Conservation (phyloP, 2,888 invertebrate genomes). For the Timema cristinae region DNA sequence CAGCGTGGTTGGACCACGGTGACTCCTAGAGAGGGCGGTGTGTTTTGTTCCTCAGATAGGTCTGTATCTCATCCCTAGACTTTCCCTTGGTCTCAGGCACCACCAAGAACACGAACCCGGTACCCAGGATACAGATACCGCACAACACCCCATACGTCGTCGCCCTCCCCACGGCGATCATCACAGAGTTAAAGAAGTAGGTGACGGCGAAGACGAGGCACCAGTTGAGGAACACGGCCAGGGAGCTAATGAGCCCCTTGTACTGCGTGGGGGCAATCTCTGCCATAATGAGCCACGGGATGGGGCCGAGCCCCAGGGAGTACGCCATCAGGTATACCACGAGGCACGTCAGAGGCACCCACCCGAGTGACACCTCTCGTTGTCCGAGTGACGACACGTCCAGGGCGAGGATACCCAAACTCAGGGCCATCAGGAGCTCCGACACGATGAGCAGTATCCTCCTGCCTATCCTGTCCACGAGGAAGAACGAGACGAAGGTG, state of each 20-base stretch:
- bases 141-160: conserved; percentile 24
- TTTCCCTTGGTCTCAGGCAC: conserved; percentile 29
- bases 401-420: conserved; percentile 63
- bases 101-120: conserved; percentile 20
- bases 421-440: conserved; percentile 66
- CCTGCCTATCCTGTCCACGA: conserved; percentile 77
- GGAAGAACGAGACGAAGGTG: conserved; percentile 62
- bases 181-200: conserved; percentile 42
- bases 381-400: conserved; percentile 57
- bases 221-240: conserved; percentile 76
- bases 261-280: conserved; percentile 71
- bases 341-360: conserved; percentile 64
- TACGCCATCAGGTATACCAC: conserved; percentile 65
- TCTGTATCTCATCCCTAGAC: conserved; percentile 20
- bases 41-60: background rate
- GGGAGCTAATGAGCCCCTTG: conserved; percentile 66
- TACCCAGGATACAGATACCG: conserved; percentile 20
- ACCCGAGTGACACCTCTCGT: conserved; percentile 43
- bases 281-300: conserved; percentile 76
- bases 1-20: no score
- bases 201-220: conserved; percentile 68
- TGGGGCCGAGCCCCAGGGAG: conserved; percentile 70
- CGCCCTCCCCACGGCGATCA: background rate
- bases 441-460: conserved; percentile 73
- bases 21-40: no score